Evolutionary conservation across 1,140 invertebrate species (phyloP).

Genomic region (Drosophila pachea): DNA sequence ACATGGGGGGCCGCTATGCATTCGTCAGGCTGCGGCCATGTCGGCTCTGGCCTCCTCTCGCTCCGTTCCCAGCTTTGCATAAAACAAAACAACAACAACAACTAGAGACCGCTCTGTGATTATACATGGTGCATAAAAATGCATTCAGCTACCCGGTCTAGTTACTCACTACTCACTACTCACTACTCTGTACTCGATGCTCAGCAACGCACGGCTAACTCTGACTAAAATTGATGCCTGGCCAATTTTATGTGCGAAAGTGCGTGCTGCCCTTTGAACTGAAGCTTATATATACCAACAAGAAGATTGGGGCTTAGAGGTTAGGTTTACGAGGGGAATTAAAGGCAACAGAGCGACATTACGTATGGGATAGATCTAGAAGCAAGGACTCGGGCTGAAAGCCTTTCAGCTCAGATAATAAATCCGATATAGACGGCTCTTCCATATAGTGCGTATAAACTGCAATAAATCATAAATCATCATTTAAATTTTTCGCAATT

Average conservation of each 20-base stretch:
- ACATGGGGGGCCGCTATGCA: slow-evolving; percentile 29
- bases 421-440: too few species aligned
- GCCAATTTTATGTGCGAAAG: slow-evolving; percentile 15
- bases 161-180: not conserved
- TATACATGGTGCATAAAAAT: slow-evolving; percentile 55
- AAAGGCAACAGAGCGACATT: too few species aligned
- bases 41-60: slow-evolving; percentile 23
- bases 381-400: too few species aligned
- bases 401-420: too few species aligned
- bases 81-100: slow-evolving; percentile 17
- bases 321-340: too few species aligned
- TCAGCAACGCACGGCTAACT: too few species aligned
- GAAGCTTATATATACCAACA: not conserved
- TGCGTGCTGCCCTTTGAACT: not conserved
- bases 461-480: too few species aligned
- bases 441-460: too few species aligned
- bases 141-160: slow-evolving; percentile 32
- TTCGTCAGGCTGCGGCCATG: slow-evolving; percentile 34
- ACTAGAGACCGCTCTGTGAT: slow-evolving; percentile 24
- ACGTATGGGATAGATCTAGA: too few species aligned
- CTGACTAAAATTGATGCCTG: slow-evolving; percentile 5
- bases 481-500: too few species aligned
- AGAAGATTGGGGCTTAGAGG: too few species aligned
- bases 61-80: slow-evolving; percentile 21
- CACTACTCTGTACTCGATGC: too few species aligned